Percentiles rank a stretch among this genome's conserved stretches.
These are phyloP conservation scores for Cyprinodon diabolis DNA, from an alignment of 2,797 vertebrate species.

Conservation along the genomic window DNA sequence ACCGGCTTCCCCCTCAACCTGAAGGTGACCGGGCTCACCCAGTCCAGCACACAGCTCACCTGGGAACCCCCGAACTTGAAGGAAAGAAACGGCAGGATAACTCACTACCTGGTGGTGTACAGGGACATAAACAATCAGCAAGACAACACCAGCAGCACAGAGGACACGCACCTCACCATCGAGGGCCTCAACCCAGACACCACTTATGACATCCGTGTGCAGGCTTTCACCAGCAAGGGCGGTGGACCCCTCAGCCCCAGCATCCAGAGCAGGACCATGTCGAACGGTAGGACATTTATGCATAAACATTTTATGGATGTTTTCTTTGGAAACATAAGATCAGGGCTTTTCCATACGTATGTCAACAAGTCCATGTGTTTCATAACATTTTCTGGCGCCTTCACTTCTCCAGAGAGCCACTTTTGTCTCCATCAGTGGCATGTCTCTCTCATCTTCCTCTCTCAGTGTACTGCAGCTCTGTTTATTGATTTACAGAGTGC, in stretches of 20 bases:
- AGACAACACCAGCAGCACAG: constrained; percentile 88
- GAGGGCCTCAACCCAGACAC: constrained; percentile 92
- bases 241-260: constrained; percentile 95
- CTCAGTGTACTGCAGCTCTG: constrained; percentile 46
- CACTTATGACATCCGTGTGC: constrained; percentile 94
- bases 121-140: constrained; percentile 96
- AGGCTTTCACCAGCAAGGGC: constrained; percentile 91
- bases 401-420: constrained; percentile 1
- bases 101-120: constrained; percentile 90
- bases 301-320: constrained; percentile 31
- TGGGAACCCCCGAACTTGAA: constrained; percentile 92
- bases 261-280: constrained; percentile 98
- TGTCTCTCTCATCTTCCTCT: constrained; percentile 39
- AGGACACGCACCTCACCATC: constrained; percentile 84
- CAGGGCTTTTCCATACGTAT: neutral
- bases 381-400: constrained; percentile 9
- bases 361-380: constrained; percentile 4
- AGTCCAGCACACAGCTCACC: constrained; percentile 90
- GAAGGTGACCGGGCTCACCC: constrained; percentile 90
- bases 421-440: constrained; percentile 23
- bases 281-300: constrained; percentile 83
- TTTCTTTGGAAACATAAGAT: constrained; percentile 44
- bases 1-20: constrained; percentile 92
- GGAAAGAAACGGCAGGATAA: constrained; percentile 91
- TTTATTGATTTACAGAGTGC: constrained; percentile 74